Evolutionary conservation across 2,888 invertebrate species (phyloP).

Genomic region (Sympetrum striolatum): DNA sequence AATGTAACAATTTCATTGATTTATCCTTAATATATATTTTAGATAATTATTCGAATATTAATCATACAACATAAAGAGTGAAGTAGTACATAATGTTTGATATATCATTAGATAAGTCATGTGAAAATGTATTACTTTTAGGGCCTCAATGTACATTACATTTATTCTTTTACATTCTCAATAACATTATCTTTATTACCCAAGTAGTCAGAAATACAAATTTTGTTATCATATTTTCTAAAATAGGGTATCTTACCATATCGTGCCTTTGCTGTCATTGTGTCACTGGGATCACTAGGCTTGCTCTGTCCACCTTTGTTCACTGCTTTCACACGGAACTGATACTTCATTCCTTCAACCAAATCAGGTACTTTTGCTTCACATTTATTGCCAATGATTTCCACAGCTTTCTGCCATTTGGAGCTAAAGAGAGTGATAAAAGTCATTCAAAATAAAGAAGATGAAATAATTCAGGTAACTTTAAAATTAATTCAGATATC

Average conservation of each 20-base stretch:
- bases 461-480: background rate
- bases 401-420: constrained; percentile 89
- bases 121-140: too few species aligned
- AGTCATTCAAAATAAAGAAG: background rate
- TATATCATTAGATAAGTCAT: too few species aligned
- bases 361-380: constrained; percentile 89
- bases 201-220: background rate
- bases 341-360: constrained; percentile 92
- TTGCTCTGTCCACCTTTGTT: constrained; percentile 95
- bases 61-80: background rate
- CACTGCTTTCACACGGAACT: constrained; percentile 92
- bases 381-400: constrained; percentile 86
- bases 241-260: constrained; percentile 62
- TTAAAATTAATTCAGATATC: too few species aligned
- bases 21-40: background rate
- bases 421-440: constrained; percentile 64
- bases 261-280: constrained; percentile 84
- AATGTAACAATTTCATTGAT: background rate
- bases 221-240: background rate
- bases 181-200: too few species aligned
- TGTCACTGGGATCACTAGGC: constrained; percentile 80
- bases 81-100: too few species aligned
- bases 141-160: too few species aligned
- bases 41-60: background rate
- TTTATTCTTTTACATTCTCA: too few species aligned